Evolutionary conservation across 1,140 invertebrate species (phyloP).

Genomic region (Chlorops oryzae): DNA sequence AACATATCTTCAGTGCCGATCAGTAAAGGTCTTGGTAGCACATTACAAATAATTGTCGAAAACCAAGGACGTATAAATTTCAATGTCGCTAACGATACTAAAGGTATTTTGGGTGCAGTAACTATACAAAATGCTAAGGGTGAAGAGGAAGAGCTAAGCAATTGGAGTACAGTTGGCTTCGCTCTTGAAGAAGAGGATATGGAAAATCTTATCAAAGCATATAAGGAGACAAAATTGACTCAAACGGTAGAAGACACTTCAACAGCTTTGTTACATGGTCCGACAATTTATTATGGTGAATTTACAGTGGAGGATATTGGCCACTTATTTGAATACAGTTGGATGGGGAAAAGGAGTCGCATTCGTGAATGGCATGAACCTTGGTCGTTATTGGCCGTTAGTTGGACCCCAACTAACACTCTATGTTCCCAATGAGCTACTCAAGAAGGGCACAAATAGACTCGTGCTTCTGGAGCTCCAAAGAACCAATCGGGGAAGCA

Average conservation of each 20-base stretch:
- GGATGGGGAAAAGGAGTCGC: conserved; percentile 68
- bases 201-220: conserved; percentile 7
- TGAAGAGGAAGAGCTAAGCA: conserved; percentile 6
- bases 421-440: conserved; percentile 59
- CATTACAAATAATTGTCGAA: conserved; percentile 69
- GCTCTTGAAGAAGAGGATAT: conserved; percentile 19
- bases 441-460: conserved; percentile 48
- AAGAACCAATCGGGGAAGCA: conserved; percentile 24
- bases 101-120: conserved; percentile 52
- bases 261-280: conserved; percentile 30
- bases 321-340: conserved; percentile 59
- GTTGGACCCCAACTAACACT: conserved; percentile 71
- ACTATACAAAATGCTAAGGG: conserved; percentile 32
- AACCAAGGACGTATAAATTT: conserved; percentile 78
- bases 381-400: conserved; percentile 73
- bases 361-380: conserved; percentile 66
- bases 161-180: conserved; percentile 21
- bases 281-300: conserved; percentile 48
- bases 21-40: conserved; percentile 49
- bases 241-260: conserved; percentile 10
- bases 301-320: conserved; percentile 42
- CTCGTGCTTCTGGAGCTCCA: conserved; percentile 50
- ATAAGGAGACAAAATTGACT: not conserved
- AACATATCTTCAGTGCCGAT: conserved; percentile 53
- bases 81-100: conserved; percentile 63